Evolutionary conservation across 2,797 vertebrate species (phyloP).

Genomic region (Smutsia gigantea): DNA sequence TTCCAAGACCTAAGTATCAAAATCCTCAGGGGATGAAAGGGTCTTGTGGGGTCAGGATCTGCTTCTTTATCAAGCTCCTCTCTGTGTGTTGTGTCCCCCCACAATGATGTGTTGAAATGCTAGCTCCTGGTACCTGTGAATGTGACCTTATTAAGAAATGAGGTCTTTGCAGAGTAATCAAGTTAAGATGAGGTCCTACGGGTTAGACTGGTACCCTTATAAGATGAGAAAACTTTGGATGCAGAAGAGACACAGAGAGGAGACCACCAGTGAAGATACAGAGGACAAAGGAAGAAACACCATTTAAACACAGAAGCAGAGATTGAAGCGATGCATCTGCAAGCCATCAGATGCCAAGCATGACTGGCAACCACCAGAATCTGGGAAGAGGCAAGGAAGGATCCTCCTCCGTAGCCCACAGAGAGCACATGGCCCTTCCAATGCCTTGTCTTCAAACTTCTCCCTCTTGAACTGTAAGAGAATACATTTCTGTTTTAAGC

Average conservation of each 20-base stretch:
- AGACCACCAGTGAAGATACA: background rate
- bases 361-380: background rate
- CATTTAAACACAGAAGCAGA: background rate
- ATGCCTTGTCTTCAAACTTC: background rate
- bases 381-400: background rate
- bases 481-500: background rate
- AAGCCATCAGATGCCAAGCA: background rate
- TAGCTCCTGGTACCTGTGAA: background rate
- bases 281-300: background rate
- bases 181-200: background rate
- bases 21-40: background rate
- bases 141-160: constrained; percentile 10
- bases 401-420: background rate
- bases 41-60: background rate
- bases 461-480: background rate
- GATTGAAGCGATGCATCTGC: background rate
- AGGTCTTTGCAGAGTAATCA: background rate
- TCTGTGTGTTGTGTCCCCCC: background rate
- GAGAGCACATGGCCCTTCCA: background rate
- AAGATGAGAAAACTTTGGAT: background rate
- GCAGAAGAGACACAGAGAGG: background rate
- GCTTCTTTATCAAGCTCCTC: background rate
- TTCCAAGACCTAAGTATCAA: background rate
- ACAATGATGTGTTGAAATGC: background rate
- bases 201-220: background rate